Conservation (phyloP, 2,113 vertebrate species). For the Varanus komodoensis region DNA sequence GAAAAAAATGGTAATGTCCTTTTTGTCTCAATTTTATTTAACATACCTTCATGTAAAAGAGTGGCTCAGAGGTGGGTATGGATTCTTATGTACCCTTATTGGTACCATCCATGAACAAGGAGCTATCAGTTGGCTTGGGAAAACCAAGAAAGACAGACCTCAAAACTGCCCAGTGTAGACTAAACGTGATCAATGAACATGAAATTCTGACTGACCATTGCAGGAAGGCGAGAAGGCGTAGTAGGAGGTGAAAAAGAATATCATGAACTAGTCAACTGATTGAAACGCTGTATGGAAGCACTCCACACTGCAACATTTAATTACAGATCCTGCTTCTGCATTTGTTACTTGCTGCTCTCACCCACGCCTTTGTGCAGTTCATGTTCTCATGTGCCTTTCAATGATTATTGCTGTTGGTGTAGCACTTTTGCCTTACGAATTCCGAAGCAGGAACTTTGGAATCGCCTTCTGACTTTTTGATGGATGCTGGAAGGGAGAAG, state of each 20-base stretch:
- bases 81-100: background rate
- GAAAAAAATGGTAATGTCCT: conserved; percentile 58
- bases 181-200: background rate
- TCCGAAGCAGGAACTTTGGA: conserved; percentile 9
- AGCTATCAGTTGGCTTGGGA: background rate
- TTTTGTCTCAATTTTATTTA: conserved; percentile 54
- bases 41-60: conserved; percentile 47
- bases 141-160: background rate
- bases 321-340: background rate
- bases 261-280: too few relatives aligned
- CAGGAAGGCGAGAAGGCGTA: background rate
- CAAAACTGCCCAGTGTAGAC: background rate
- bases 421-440: background rate
- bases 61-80: background rate
- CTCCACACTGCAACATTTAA: background rate
- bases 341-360: background rate
- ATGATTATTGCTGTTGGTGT: conserved; percentile 4
- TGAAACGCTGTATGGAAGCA: background rate
- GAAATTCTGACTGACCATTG: background rate
- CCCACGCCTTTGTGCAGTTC: conserved; percentile 1
- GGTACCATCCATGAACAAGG: background rate
- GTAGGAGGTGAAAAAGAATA: too few relatives aligned
- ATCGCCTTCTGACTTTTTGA: conserved; percentile 29
- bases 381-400: too few relatives aligned
- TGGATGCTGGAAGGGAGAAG: background rate